Evolutionary conservation across 2,797 vertebrate genomes (phyloP), one percentile per base, ranked within the genome.

Genomic region (Synanceia verrucosa): DNA sequence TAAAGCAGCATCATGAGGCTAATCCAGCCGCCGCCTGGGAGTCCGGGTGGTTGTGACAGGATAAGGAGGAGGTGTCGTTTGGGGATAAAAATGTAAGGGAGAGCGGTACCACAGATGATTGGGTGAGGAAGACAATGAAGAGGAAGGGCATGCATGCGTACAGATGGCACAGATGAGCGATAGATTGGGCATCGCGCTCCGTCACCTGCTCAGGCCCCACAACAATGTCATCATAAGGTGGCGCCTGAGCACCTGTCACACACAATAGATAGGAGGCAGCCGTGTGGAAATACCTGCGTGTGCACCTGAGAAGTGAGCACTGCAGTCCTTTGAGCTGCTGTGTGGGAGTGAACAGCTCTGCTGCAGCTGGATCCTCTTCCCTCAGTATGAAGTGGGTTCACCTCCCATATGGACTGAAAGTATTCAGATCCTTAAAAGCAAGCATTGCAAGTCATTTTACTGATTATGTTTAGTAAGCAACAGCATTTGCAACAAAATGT

Each of bases 181-280:
- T 48, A 70, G 78, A 84, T 81, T 65, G 65, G 70, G 51, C 3
- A 36, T 57, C 2, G 36, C 46, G 66, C 68, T 60, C 53, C 3
- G 57, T 88, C 82, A 78, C 76, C 79, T 71, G 70, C 75, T 73
- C 74, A 43, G 82, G 68, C 68, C 70, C 48, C 63, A 33, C 66
- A 65, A 78, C 83, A 63, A 68, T 74, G 78, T 71, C 80, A 81
- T 86, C 75, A 79, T 51, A 68, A 78, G 59, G 59, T 52, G 31
- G n/a, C 21, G 57, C 60, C 83, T 73, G 73, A 86, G 78, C 50
- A 48, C 56, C 82, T 82, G 84, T 86, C 84, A 85, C 68, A 77
- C 47, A 39, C 55, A 37, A 77, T 78, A 69, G 76, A 87, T 86
- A 72, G 75, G 74, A 78, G 69, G 65, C 76, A 78, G 80, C 44